phyloP scores from a whole-genome alignment of 2,888 invertebrate genomes.

The Sinhomidia bicolor region DNA sequence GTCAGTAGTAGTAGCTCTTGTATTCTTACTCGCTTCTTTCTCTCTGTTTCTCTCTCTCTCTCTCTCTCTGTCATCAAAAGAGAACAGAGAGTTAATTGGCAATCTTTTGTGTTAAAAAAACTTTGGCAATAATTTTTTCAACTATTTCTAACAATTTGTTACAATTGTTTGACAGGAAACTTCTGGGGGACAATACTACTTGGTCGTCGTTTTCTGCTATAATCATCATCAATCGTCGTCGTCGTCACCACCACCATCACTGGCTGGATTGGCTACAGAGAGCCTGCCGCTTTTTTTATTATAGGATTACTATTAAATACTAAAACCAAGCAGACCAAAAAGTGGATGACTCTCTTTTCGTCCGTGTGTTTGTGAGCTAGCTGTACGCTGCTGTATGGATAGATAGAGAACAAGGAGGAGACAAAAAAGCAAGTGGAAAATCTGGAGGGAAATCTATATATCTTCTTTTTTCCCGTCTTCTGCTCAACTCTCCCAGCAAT shows the following conservation, averaged over 20 bases:
- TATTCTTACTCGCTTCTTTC: not conserved
- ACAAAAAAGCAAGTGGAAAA: not conserved
- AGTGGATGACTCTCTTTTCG: slow-evolving; percentile 12
- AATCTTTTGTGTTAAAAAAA: slow-evolving; percentile 69
- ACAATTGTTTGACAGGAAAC: slow-evolving; percentile 67
- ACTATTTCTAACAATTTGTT: slow-evolving; percentile 67
- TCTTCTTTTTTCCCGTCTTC: not conserved
- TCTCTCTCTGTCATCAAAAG: slow-evolving; percentile 56
- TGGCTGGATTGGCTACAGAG: not conserved
- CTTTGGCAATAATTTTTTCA: slow-evolving; percentile 72
- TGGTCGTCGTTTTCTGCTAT: slow-evolving; percentile 37
- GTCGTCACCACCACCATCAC: not conserved
- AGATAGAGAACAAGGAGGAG: not conserved
- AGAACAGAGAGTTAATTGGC: slow-evolving; percentile 69
- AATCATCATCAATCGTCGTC: no score
- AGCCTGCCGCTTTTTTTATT: not conserved
- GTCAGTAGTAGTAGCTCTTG: no score
- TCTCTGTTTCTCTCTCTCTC: not conserved
- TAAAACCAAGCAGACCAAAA: not conserved
- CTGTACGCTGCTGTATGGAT: no score
- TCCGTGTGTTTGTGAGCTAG: no score
- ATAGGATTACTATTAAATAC: slow-evolving; percentile 11
- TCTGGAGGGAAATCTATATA: slow-evolving; percentile 37
- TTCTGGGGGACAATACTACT: slow-evolving; percentile 54
- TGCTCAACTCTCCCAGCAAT: slow-evolving; percentile 48